Conservation (phyloP, 2,797 vertebrate species). For the Sciurus vulgaris region DNA sequence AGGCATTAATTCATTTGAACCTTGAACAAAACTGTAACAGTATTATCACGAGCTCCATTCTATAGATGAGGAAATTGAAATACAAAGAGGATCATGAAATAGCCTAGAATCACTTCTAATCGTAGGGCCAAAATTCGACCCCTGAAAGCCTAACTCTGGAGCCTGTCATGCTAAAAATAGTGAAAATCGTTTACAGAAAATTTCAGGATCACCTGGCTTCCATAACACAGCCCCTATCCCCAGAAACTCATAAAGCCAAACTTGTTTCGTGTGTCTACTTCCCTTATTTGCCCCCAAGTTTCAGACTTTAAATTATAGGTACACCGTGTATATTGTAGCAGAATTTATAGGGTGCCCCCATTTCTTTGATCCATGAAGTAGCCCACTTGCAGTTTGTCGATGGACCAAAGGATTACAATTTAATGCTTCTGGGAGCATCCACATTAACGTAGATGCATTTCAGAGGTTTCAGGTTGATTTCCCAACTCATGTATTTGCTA, state of each 20-base stretch:
- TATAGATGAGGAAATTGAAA: slow-evolving; percentile 25
- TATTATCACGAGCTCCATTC: slow-evolving; percentile 25
- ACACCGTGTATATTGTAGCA: not conserved
- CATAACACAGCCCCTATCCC: not conserved
- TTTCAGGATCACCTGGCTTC: not conserved
- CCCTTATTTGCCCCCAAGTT: not conserved
- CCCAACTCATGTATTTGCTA: slow-evolving; percentile 51
- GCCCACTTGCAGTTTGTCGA: slow-evolving; percentile 5
- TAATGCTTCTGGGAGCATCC: slow-evolving; percentile 40
- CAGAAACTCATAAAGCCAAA: slow-evolving; percentile 30
- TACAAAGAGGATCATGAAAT: not conserved
- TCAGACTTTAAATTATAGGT: slow-evolving; percentile 26
- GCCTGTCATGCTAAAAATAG: not conserved
- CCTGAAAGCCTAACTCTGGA: slow-evolving; percentile 26
- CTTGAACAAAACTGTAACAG: slow-evolving; percentile 52
- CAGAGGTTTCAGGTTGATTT: slow-evolving; percentile 43
- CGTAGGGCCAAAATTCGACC: not conserved
- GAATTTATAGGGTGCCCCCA: not conserved
- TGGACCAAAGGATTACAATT: slow-evolving; percentile 42
- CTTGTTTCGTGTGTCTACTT: not conserved
- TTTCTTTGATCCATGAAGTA: slow-evolving; percentile 57
- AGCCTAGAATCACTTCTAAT: not conserved
- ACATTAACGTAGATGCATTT: not conserved
- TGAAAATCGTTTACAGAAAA: not conserved
- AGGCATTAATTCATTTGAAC: not conserved